Conservation (phyloP, 2,113 vertebrate genomes). For the Lucifuga dentata region DNA sequence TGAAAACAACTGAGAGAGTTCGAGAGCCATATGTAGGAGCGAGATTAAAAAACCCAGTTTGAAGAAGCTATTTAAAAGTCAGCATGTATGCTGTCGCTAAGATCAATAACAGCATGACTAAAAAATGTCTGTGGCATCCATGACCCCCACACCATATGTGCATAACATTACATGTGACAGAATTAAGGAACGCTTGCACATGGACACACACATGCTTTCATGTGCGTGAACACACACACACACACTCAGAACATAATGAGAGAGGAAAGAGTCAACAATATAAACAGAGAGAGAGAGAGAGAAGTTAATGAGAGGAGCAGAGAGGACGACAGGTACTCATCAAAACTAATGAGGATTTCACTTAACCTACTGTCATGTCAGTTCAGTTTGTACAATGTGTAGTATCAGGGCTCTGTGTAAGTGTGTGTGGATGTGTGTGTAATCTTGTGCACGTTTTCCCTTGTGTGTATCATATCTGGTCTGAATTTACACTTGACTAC, state of each 20-base stretch:
- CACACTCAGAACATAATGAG: background rate
- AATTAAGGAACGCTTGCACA: background rate
- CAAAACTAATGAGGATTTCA: constrained; percentile 71
- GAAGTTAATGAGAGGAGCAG: constrained; percentile 63
- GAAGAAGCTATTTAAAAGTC: constrained; percentile 1
- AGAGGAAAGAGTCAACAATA: constrained; percentile 5
- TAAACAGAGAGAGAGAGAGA: constrained; percentile 3
- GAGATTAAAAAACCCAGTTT: background rate
- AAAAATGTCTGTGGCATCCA: background rate
- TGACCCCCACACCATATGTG: constrained; percentile 9
- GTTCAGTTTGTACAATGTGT: constrained; percentile 37
- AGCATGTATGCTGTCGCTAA: background rate
- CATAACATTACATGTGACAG: background rate
- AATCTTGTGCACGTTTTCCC: constrained; percentile 57
- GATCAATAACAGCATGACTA: background rate
- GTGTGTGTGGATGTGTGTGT: constrained; percentile 34
- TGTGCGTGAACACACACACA: background rate
- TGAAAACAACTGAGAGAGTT: background rate
- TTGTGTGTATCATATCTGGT: constrained; percentile 84
- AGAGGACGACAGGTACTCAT: constrained; percentile 67
- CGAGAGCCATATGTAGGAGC: background rate
- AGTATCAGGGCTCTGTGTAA: constrained; percentile 19
- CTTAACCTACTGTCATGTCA: constrained; percentile 61
- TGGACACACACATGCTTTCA: background rate
- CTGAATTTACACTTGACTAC: constrained; percentile 95